Percentiles rank a stretch among this genome's conserved stretches.
Conservation (phyloP, 2,888 invertebrate species). For the Himalopsyche kuldschensis region DNA sequence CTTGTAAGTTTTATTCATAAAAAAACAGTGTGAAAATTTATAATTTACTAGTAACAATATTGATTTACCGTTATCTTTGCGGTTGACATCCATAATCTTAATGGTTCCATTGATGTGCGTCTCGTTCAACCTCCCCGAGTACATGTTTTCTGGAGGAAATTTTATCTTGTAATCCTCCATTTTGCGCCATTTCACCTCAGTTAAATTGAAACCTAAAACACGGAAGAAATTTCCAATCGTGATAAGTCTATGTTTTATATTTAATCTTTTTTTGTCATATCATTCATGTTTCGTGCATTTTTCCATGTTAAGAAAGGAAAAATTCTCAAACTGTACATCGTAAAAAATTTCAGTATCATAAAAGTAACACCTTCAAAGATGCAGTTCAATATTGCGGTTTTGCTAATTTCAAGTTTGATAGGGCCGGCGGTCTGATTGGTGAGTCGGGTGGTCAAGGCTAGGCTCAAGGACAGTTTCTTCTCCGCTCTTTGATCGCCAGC, state of each 20-base stretch:
- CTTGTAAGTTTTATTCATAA: neutral
- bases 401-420: slow-evolving; percentile 44
- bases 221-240: neutral
- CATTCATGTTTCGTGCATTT: too few relatives aligned
- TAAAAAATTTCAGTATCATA: neutral
- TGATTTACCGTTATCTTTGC: slow-evolving; percentile 68
- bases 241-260: too few relatives aligned
- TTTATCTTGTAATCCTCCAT: slow-evolving; percentile 42
- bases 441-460: slow-evolving; percentile 47
- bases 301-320: too few relatives aligned
- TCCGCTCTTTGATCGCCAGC: slow-evolving; percentile 41
- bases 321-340: too few relatives aligned
- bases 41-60: too few relatives aligned
- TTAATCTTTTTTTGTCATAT: too few relatives aligned
- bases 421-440: slow-evolving; percentile 44
- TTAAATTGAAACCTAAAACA: slow-evolving; percentile 50
- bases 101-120: slow-evolving; percentile 64
- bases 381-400: slow-evolving; percentile 47
- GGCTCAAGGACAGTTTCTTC: slow-evolving; percentile 43
- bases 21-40: too few relatives aligned
- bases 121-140: slow-evolving; percentile 50
- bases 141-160: slow-evolving; percentile 22
- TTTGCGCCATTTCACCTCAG: slow-evolving; percentile 50
- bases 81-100: slow-evolving; percentile 59
- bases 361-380: slow-evolving; percentile 49